These are phyloP conservation scores for Hapalemur alaotrensis DNA, from an alignment of 2,797 vertebrate genomes.

Conservation along the genomic window DNA sequence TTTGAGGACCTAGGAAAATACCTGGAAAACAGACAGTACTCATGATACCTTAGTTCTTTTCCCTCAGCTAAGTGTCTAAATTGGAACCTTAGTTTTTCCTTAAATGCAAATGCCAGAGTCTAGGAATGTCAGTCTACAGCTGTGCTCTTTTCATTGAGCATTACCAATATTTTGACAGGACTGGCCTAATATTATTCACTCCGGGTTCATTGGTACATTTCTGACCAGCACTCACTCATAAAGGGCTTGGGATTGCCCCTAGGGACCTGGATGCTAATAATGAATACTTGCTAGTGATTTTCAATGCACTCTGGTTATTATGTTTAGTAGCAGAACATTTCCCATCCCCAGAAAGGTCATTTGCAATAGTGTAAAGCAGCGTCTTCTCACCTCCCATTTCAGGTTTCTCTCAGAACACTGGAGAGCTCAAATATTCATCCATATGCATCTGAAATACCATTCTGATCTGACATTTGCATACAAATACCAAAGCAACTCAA, in stretches of 20 bases:
- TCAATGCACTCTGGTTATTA: conserved; percentile 68
- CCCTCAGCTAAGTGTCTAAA: conserved; percentile 5
- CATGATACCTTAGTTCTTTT: background rate
- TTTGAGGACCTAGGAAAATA: background rate
- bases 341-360: conserved; percentile 58
- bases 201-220: conserved; percentile 10
- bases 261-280: conserved; percentile 33
- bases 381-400: conserved; percentile 53
- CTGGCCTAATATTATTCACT: conserved; percentile 22
- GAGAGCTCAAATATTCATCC: conserved; percentile 66
- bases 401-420: conserved; percentile 49
- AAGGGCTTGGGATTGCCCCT: conserved; percentile 7
- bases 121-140: background rate
- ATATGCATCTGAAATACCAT: conserved; percentile 74
- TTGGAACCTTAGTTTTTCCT: background rate
- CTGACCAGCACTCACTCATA: conserved; percentile 2
- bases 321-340: conserved; percentile 51
- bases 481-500: conserved; percentile 79
- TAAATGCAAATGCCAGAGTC: conserved; percentile 32
- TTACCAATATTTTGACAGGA: conserved; percentile 60
- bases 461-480: conserved; percentile 78
- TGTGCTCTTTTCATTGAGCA: conserved; percentile 34
- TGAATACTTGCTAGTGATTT: conserved; percentile 49
- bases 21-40: background rate
- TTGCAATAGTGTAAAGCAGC: conserved; percentile 54